Base-by-base conservation (phyloP, 2,797 vertebrate species). In the Sarcophilus harrisii region DNA sequence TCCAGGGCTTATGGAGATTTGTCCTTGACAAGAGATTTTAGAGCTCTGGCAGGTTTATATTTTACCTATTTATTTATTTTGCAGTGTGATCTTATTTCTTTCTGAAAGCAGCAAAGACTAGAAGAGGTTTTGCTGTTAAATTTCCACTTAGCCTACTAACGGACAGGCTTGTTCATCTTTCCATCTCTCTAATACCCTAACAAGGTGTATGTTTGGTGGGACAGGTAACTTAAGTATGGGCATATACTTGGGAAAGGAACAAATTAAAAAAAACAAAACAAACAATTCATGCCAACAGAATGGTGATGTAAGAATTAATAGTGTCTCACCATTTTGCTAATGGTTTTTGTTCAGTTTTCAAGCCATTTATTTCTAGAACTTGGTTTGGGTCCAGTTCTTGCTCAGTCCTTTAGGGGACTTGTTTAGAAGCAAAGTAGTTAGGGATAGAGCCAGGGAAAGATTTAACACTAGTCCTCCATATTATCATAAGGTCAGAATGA, bases 101-200 rank as follows among this genome's bases (percentile, higher is more conserved):
- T 93, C n/a, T 49, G 52, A 93, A 16, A 52, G 52, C 27, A 95
- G 30, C 0, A 6, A 90, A 52, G 3, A 62, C 57, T 92, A 27
- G n/a, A 59, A 8, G 12, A 91, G 30, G 92, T 13, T 57, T 57
- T 93, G 57, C 29, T 94, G 18, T 3, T 81, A 92, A 96, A 91
- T 5, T 90, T 81, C 52, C 28, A 97, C 9, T 0, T 81, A 81
- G 24, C 21, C 55, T 96, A 95, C 94, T 93, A 92, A 59, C 57
- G 27, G 60, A n/a, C 57, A 95, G 73, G 9, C 38, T 57, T 57
- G 0, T 96, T 49, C 38, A 52, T 91, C 24, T 90, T 90, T 92
- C 49, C 55, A 38, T 21, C 16, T 73, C 66, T 38, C n/a, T 73
- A 8, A 38, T 90, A 73, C 29, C 29, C 91, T 14, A n/a, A 49